A percentile compares a stretch with the other conserved stretches of the same genome.
These are phyloP conservation scores for Hirundichthys speculiger DNA, from an alignment of 2,113 vertebrate genomes.

Conservation along the genomic window DNA sequence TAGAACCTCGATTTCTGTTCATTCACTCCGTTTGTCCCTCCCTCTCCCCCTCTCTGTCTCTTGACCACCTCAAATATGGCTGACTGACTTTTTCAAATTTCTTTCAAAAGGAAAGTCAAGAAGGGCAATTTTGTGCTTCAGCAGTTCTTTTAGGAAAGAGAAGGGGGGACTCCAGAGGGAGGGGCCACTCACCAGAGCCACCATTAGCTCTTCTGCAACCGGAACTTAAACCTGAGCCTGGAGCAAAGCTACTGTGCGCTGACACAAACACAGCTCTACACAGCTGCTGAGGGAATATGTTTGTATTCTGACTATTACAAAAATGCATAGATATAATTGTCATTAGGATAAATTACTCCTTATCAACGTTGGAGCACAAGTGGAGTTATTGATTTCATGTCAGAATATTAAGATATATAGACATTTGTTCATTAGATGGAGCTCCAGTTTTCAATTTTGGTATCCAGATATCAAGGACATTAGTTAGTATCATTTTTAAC, in stretches of 20 bases:
- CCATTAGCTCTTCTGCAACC: conserved; percentile 52
- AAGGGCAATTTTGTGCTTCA: conserved; percentile 68
- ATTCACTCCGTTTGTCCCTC: conserved; percentile 11
- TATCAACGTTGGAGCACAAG: too few relatives aligned
- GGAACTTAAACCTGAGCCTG: conserved; percentile 18
- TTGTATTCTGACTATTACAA: too few relatives aligned
- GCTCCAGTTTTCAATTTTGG: too few relatives aligned
- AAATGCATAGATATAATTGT: too few relatives aligned
- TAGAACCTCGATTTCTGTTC: conserved; percentile 31
- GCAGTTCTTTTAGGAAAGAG: conserved; percentile 49
- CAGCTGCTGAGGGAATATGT: conserved; percentile 4
- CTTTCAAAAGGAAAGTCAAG: conserved; percentile 61
- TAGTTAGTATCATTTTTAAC: too few relatives aligned
- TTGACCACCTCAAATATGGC: conserved; percentile 43
- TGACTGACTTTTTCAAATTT: conserved; percentile 55
- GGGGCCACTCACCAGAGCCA: conserved; percentile 29
- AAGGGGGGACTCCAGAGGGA: conserved; percentile 11
- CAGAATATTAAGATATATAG: too few relatives aligned
- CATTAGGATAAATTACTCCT: too few relatives aligned
- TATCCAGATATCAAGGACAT: too few relatives aligned
- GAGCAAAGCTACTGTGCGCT: conserved; percentile 37
- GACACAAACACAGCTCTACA: conserved; percentile 37
- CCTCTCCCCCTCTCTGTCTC: conserved; percentile 21
- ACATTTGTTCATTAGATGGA: too few relatives aligned
- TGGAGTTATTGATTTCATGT: too few relatives aligned